A percentile compares a stretch with the other conserved stretches of the same genome.
Conservation (phyloP, 2,888 invertebrate species). For the Leucoma salicis region DNA sequence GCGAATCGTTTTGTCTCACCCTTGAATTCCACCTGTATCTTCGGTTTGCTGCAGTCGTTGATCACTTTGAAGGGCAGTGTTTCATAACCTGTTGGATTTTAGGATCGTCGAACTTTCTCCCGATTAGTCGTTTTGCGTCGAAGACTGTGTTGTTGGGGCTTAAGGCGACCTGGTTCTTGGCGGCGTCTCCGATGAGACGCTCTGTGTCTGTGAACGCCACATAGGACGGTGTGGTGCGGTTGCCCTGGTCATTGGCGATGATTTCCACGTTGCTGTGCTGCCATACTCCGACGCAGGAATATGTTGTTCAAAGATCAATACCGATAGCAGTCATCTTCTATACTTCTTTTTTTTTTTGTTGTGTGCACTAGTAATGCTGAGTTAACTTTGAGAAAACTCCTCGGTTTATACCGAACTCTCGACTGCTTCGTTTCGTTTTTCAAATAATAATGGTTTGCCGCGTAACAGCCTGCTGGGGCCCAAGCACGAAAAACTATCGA, state of each 20-base stretch:
- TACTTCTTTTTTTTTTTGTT: conserved; percentile 21
- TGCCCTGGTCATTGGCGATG: conserved; percentile 86
- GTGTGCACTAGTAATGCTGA: conserved; percentile 20
- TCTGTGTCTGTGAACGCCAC: conserved; percentile 88
- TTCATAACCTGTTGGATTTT: conserved; percentile 91
- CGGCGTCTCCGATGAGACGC: conserved; percentile 86
- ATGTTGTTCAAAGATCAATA: conserved; percentile 82
- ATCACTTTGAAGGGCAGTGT: conserved; percentile 90
- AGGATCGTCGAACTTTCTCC: conserved; percentile 86
- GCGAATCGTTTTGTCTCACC: conserved; percentile 84
- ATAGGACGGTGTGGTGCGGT: conserved; percentile 88
- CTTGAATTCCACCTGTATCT: conserved; percentile 85
- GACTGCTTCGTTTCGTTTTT: conserved; percentile 55
- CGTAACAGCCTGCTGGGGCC: too few species aligned
- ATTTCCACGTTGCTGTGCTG: conserved; percentile 88
- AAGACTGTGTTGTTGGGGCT: conserved; percentile 89
- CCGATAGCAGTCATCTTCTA: conserved; percentile 77
- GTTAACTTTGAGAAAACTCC: conserved; percentile 31
- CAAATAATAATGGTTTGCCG: conserved; percentile 55
- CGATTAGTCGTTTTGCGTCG: conserved; percentile 91
- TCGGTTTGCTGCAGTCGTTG: conserved; percentile 85
- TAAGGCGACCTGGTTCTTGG: conserved; percentile 87
- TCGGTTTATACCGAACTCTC: conserved; percentile 50
- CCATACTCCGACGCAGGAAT: conserved; percentile 80
- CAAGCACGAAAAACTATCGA: too few species aligned